Evolutionary conservation across 1,140 invertebrate species (phyloP).

Genomic region (Dufourea novaeangliae): DNA sequence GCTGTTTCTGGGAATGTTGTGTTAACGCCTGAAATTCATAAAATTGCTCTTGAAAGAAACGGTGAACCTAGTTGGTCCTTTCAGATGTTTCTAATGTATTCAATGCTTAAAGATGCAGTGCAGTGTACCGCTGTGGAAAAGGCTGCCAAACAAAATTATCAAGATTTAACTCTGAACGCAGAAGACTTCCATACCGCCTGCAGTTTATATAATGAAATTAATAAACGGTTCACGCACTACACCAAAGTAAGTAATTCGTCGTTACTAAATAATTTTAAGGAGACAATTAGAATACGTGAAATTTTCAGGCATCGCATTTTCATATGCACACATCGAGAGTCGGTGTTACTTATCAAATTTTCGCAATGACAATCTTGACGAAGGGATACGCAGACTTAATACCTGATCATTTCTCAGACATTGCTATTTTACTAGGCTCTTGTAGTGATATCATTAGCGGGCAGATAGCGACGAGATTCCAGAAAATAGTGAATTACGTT

Average conservation of each 20-base stretch:
- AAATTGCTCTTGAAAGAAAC: slow-evolving; percentile 77
- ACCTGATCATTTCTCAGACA: slow-evolving; percentile 84
- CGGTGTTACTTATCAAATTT: slow-evolving; percentile 82
- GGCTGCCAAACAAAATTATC: slow-evolving; percentile 63
- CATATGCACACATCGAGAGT: slow-evolving; percentile 78
- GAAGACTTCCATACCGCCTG: slow-evolving; percentile 58
- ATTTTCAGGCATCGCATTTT: slow-evolving; percentile 52
- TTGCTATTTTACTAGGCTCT: slow-evolving; percentile 85
- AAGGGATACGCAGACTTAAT: slow-evolving; percentile 82
- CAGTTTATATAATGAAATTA: slow-evolving; percentile 74
- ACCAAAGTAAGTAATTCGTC: slow-evolving; percentile 7
- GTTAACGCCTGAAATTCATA: slow-evolving; percentile 81
- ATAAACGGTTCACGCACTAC: slow-evolving; percentile 32
- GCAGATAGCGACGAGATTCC: slow-evolving; percentile 83
- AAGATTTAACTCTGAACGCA: slow-evolving; percentile 69
- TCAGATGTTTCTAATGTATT: background rate
- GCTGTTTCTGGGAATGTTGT: slow-evolving; percentile 84
- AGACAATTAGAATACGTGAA: background rate
- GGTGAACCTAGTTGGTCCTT: slow-evolving; percentile 51
- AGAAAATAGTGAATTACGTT: slow-evolving; percentile 82
- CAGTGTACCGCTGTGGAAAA: slow-evolving; percentile 63
- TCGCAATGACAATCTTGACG: slow-evolving; percentile 81
- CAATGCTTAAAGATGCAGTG: slow-evolving; percentile 48
- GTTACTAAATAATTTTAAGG: background rate
- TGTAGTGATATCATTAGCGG: slow-evolving; percentile 86